A percentile compares a stretch with the other conserved stretches of the same genome.
Conservation (phyloP, 2,888 invertebrate species). For the Sphaeridia pumilis region DNA sequence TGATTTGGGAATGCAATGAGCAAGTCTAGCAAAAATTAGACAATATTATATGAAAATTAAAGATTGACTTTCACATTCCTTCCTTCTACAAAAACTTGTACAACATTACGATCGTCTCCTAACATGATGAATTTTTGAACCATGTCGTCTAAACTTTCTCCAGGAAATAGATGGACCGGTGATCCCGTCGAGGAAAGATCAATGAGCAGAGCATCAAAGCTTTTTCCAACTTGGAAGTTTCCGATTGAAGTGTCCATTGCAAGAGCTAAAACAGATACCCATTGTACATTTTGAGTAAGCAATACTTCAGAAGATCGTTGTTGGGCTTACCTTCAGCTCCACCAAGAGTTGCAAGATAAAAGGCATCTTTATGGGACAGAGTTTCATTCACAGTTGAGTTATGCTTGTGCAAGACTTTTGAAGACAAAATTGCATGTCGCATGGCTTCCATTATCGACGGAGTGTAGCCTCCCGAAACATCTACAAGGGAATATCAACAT, state of each 20-base stretch:
- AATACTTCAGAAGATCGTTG: background rate
- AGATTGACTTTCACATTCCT: constrained; percentile 16
- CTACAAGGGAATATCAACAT: constrained; percentile 42
- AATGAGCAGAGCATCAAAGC: constrained; percentile 73
- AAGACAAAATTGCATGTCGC: constrained; percentile 59
- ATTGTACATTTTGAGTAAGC: constrained; percentile 2
- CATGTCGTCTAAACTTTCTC: constrained; percentile 47
- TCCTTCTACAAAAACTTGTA: constrained; percentile 63
- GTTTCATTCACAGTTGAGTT: constrained; percentile 39
- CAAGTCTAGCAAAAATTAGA: background rate
- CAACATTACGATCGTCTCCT: constrained; percentile 74
- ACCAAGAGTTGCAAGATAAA: constrained; percentile 77
- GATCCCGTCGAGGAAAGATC: constrained; percentile 47
- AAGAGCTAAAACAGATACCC: constrained; percentile 49
- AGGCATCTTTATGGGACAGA: constrained; percentile 56
- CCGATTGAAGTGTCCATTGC: constrained; percentile 61
- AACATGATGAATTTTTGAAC: constrained; percentile 64
- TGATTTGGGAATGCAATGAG: no score
- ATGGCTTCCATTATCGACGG: constrained; percentile 65
- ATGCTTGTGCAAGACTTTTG: constrained; percentile 52
- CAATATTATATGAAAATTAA: background rate
- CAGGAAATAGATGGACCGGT: constrained; percentile 37
- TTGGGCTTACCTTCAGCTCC: constrained; percentile 58
- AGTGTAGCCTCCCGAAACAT: constrained; percentile 70
- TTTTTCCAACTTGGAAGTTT: constrained; percentile 66